Percentiles rank a stretch among this genome's conserved stretches.
phyloP scores from a whole-genome alignment of 2,113 vertebrate species.

The human (Homo sapiens) region GRCh38 chr17:32661501-32662000 shows the following conservation, averaged over 20 bases:
- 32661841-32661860: not conserved
- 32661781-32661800: not conserved
- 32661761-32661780: not conserved
- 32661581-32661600: too few relatives aligned
- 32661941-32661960: not conserved
- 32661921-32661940: not conserved
- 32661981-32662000: not conserved
- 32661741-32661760: not conserved
- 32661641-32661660: too few relatives aligned
- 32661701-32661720: not conserved
- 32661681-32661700: not conserved
- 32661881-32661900: not conserved
- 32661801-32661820: not conserved
- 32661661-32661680: fast-evolving
- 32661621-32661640: too few relatives aligned
- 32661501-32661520: too few relatives aligned
- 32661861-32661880: not conserved
- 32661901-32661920: not conserved
- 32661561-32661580: too few relatives aligned
- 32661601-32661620: too few relatives aligned
- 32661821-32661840: not conserved
- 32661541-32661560: too few relatives aligned
- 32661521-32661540: too few relatives aligned
- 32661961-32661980: not conserved
- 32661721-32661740: not conserved